Evolutionary conservation across 2,113 vertebrate species (phyloP), one percentile per base, ranked within the genome.

Genomic region (Poeciliopsis turrubarensis): DNA sequence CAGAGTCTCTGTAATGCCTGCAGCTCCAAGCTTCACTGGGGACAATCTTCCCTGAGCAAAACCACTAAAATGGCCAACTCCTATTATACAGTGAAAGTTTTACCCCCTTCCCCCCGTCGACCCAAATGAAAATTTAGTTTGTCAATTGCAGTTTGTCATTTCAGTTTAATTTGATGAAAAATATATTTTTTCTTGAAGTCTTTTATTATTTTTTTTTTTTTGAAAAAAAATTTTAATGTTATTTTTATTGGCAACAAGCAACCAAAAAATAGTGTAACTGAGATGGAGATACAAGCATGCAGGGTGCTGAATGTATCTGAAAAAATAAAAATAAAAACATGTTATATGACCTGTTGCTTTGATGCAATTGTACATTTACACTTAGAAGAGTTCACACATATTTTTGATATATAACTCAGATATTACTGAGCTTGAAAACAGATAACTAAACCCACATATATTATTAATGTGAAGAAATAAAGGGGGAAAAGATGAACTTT

Each of bases 1-100:
- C 60, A 73, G 44, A 72, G 51, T 29, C 65, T 73, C 60, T 60
- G 22, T 72, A 25, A 57, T 64, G 60, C 67, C 57, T 75, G 68
- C 77, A 68, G 22, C 9, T 57, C 51, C 22, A 39, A 61, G 37
- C 65, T 62, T 62, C 60, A 75, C 30, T 69, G 25, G 71, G 26
- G 61, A 51, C 60, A 37, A 30, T 78, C 31, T 78, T 44, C 6
- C 66, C 72, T 66, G 13, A 62, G n/a, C 26, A 68, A 73, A 47
- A 60, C 3, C 64, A 65, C 22, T 39, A 39, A 39, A n/a, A 65
- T 39, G 22, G 17, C 3, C 5, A 9, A 57, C 8, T 10, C 9
- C 22, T n/a, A 25, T 57, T n/a, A 25, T 2, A 57, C 51, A 47
- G 17, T 57, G 22, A 17, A 37, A 11, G 10, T 34, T 10, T 11